Conservation (phyloP, 2,888 invertebrate genomes). For the Cyclophora albipunctata region DNA sequence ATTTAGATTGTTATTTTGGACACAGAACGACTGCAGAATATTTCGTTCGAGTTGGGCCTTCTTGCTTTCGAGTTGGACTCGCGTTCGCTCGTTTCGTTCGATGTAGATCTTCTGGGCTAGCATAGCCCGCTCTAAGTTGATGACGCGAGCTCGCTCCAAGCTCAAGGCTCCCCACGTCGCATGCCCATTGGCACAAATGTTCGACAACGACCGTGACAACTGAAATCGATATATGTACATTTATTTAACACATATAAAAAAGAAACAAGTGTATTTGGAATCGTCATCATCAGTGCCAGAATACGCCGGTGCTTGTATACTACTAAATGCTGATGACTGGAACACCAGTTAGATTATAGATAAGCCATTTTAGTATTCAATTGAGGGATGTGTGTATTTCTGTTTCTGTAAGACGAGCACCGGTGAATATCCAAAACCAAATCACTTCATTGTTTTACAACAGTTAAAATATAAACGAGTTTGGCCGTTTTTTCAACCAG, state of each 20-base stretch:
- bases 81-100: conserved; percentile 52
- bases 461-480: too few species aligned
- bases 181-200: conserved; percentile 46
- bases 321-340: too few species aligned
- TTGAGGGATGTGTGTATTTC: too few species aligned
- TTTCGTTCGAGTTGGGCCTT: conserved; percentile 52
- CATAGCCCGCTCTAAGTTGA: conserved; percentile 55
- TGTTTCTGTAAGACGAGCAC: too few species aligned
- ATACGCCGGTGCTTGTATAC: not conserved
- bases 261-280: not conserved
- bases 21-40: conserved; percentile 27
- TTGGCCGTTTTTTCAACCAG: too few species aligned
- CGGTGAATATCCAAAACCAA: too few species aligned
- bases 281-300: not conserved
- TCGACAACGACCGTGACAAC: conserved; percentile 50
- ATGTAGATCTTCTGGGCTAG: conserved; percentile 54
- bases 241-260: not conserved
- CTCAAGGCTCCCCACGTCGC: conserved; percentile 59
- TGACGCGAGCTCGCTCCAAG: conserved; percentile 54
- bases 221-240: conserved; percentile 16
- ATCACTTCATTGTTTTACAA: too few species aligned
- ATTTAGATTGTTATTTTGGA: too few species aligned
- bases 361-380: too few species aligned
- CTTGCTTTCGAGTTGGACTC: conserved; percentile 57
- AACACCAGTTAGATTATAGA: too few species aligned